These are phyloP conservation scores for Oligia latruncula DNA, from an alignment of 2,888 invertebrate genomes.

Conservation along the genomic window DNA sequence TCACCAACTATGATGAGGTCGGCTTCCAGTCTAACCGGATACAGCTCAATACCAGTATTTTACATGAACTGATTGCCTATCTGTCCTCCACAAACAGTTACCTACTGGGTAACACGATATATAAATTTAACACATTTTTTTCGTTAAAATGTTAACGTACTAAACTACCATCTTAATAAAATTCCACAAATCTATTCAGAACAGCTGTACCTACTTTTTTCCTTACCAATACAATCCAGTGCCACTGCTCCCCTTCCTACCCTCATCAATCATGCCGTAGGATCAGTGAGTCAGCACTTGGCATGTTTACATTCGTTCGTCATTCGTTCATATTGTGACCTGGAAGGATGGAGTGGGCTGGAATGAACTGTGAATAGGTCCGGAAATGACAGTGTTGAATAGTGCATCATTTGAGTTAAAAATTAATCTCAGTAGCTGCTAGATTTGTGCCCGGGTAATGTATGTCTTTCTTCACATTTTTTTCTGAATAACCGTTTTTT, in stretches of 20 bases:
- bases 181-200: constrained; percentile 1
- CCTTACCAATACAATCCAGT: constrained; percentile 30
- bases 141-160: too few relatives aligned
- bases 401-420: background rate
- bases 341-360: constrained; percentile 40
- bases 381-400: constrained; percentile 30
- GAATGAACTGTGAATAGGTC: constrained; percentile 27
- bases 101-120: background rate
- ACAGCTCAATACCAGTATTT: background rate
- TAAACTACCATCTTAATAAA: background rate
- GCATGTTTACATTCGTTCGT: constrained; percentile 70
- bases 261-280: constrained; percentile 71
- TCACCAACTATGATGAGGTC: background rate
- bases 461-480: too few relatives aligned
- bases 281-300: constrained; percentile 70
- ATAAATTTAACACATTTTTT: background rate
- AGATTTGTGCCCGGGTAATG: background rate
- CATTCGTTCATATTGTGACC: constrained; percentile 68
- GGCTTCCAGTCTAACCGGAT: background rate
- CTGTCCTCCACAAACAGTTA: background rate
- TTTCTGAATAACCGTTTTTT: too few relatives aligned
- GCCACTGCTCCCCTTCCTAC: constrained; percentile 33
- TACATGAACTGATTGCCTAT: background rate
- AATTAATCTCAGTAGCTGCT: background rate
- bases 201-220: constrained; percentile 7